Evolutionary conservation across 2,888 invertebrate species (phyloP), one percentile per base, ranked within the genome.

Genomic region (Hydraecia micacea): DNA sequence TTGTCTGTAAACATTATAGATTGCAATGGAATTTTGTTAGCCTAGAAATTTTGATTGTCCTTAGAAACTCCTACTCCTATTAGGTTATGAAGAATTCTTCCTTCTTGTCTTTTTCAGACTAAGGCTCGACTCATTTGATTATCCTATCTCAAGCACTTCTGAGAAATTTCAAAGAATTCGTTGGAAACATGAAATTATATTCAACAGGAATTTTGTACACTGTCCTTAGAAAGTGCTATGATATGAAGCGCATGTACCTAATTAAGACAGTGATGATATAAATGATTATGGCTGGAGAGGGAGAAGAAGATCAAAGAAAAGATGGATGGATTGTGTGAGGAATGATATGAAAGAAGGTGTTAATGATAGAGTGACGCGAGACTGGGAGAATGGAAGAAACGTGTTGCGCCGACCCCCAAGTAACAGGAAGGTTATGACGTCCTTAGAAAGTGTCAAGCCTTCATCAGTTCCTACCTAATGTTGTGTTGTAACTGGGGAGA

Each of bases 1-100:
- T 79, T 84, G 87, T 80, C 84, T 87, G 69, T 87, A 85, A 84
- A 84, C 86, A 74, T 70, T 70, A 75, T 80, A 80, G 73, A 75
- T 80, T 87, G 70, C 70, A 85, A 60, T 68, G 67, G 75, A 75
- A 79, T 79, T 73, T 80, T 52, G 73, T 70, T 70, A 28, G 32
- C 28, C 58, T 42, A 21, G 21, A 21, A 46, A 55, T 80, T 80
- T 71, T 39, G 49, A 42, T n/a, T 58, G 32, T 9, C n/a, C 9
- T 66, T 60, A n/a, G 46, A 39, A 49, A 32, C 5, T n/a, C 2
- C 36, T 68, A 32, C 5, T n/a, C 2, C 36, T 68, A n/a, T 36
- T 15, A 52, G n/a, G 28, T 32, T 39, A n/a, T 52, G 46, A 39
- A n/a, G 18, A 55, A 36, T 8, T 11, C 21, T 67, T 60, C 55